Percentiles rank a stretch among this genome's conserved stretches.
Conservation (phyloP, 2,113 vertebrate species). For the Orthonyx spaldingii region DNA sequence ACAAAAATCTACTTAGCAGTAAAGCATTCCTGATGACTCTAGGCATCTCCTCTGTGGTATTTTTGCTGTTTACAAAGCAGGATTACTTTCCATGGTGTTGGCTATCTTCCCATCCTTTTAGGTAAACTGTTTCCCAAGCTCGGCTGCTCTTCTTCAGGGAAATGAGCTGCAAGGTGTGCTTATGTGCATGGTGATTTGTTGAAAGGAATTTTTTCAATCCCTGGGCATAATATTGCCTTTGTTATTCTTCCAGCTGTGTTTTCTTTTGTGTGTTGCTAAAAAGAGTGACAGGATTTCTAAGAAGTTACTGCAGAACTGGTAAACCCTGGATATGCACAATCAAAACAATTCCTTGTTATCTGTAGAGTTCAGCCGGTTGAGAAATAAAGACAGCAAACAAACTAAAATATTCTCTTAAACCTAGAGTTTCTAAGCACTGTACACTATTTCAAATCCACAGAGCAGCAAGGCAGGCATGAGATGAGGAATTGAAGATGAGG, state of each 20-base stretch:
- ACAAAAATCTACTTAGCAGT: neutral
- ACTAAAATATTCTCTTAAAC: neutral
- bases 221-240: neutral
- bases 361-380: neutral
- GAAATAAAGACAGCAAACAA: neutral
- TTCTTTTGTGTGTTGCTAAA: neutral
- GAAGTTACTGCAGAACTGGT: neutral
- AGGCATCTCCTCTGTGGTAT: neutral
- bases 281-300: neutral
- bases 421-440: neutral
- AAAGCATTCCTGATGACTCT: neutral
- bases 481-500: neutral
- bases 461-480: neutral
- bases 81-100: neutral
- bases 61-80: conserved; percentile 19
- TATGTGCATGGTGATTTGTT: neutral
- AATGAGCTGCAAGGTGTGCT: neutral
- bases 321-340: neutral
- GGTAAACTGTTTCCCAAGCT: neutral
- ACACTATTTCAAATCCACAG: neutral
- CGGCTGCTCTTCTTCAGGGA: neutral
- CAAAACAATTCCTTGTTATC: neutral
- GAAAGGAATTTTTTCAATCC: neutral
- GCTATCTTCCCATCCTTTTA: neutral
- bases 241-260: neutral